Base-by-base conservation (phyloP, 2,797 vertebrate genomes). In the Oryzias sinensis region DNA sequence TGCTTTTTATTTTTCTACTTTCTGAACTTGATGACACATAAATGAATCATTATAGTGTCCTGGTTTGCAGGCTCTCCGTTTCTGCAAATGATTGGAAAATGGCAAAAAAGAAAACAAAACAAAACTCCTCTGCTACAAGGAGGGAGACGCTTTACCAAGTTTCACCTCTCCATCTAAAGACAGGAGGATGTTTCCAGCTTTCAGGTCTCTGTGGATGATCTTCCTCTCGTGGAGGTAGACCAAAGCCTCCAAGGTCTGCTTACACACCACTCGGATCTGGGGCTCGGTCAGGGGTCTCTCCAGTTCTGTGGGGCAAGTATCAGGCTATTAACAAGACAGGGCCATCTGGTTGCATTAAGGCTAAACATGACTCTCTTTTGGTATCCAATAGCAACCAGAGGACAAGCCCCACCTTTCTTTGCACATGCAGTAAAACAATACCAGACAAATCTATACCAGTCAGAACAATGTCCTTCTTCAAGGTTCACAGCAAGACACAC, bases 181-280 rank as follows among this genome's bases (percentile, higher is more conserved):
- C 71, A 99, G 94, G 63, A 99, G 96, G 81, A 99, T 98, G 84
- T 99, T 99, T 58, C 97, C 97, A 59, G 97, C 97, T 86, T 99
- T 99, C 73, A 99, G 87, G 87, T 99, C 97, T 88, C 97, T 93
- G 86, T 99, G 97, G 87, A 99, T 99, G 79, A 99, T 93, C 90
- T 97, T 99, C 87, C 90, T 96, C 84, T 99, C 96, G 62, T 99
- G 97, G 70, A 99, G 92, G 89, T 99, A 99, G 77, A 79, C 70
- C 89, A 99, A 71, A 0, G 97, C 97, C 68, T 98, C 95, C 86
- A 99, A 86, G 42, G 94, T 95, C 89, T 99, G 96, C 70, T 88
- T 95, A 87, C 97, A 99, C 83, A 99, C 96, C 80, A 97, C 96
- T 61, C 94, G 95, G 84, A 99, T 99, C 90, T 99, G 97, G 1